Evolutionary conservation across 2,797 vertebrate species (phyloP).

Genomic region (Enteromius thamalakanensis): DNA sequence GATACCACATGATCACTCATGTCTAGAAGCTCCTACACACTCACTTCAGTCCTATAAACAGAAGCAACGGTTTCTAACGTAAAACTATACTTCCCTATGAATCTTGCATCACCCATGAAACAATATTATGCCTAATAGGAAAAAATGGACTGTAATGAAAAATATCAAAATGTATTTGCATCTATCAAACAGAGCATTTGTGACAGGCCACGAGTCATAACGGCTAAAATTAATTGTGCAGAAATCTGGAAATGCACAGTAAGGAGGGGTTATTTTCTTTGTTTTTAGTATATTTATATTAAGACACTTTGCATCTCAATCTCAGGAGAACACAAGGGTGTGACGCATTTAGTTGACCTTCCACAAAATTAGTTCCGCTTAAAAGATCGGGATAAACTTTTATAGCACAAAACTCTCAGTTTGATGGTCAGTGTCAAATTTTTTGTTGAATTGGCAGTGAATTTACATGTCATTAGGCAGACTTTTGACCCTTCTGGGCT

Average conservation of each 20-base stretch:
- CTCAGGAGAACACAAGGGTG: slow-evolving; percentile 1
- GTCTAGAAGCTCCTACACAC: not conserved
- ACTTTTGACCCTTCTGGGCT: not conserved
- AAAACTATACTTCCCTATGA: slow-evolving; percentile 9
- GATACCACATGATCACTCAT: slow-evolving; percentile 9
- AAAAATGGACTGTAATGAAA: not conserved
- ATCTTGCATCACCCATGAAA: not conserved
- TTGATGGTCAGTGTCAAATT: not conserved
- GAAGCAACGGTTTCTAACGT: slow-evolving; percentile 24
- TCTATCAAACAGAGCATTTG: not conserved
- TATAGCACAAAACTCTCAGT: not conserved
- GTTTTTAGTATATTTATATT: not conserved
- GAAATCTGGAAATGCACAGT: not conserved
- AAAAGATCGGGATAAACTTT: not conserved
- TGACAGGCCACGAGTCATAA: not conserved
- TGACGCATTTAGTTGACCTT: not conserved
- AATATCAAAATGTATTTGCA: not conserved
- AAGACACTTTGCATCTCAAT: not conserved
- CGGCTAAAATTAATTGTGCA: not conserved
- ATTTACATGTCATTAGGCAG: not conserved
- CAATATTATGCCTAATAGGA: not conserved
- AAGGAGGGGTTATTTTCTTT: not conserved
- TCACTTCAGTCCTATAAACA: not conserved
- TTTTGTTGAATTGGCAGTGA: not conserved
- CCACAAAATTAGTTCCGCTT: not conserved